Conservation (phyloP, 2,888 invertebrate genomes). For the Siphlonurus alternatus region DNA sequence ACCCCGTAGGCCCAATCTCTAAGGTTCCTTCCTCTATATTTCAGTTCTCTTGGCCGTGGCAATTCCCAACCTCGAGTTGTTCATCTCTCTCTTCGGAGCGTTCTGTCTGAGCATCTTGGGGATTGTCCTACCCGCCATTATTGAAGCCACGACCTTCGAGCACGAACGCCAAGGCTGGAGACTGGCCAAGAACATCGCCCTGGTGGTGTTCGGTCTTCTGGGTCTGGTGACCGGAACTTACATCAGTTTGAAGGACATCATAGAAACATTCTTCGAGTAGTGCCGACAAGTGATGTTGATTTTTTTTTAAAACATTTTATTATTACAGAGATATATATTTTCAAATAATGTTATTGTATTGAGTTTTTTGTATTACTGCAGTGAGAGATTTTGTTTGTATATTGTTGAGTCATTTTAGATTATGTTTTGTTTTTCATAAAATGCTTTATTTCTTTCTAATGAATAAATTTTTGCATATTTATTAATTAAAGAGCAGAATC, state of each 20-base stretch:
- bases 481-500: too few relatives aligned
- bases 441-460: too few relatives aligned
- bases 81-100: constrained; percentile 36
- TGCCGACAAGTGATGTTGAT: too few relatives aligned
- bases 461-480: too few relatives aligned
- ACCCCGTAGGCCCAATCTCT: too few relatives aligned
- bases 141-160: constrained; percentile 28
- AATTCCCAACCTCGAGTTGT: constrained; percentile 31
- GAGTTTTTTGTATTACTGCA: too few relatives aligned
- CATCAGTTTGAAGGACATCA: constrained; percentile 12
- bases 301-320: too few relatives aligned
- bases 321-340: too few relatives aligned
- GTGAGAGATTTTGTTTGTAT: too few relatives aligned
- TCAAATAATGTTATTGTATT: too few relatives aligned
- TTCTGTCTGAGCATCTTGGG: constrained; percentile 31
- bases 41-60: constrained; percentile 29
- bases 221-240: constrained; percentile 15
- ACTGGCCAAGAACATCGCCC: constrained; percentile 13
- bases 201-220: constrained; percentile 13
- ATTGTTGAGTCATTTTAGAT: too few relatives aligned
- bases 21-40: too few relatives aligned
- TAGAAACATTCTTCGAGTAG: background rate
- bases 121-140: constrained; percentile 32
- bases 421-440: background rate
- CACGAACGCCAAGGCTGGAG: constrained; percentile 4